Percentiles rank a stretch among this genome's conserved stretches.
Conservation (phyloP, 2,113 vertebrate species). For the Oncorhynchus gorbuscha region DNA sequence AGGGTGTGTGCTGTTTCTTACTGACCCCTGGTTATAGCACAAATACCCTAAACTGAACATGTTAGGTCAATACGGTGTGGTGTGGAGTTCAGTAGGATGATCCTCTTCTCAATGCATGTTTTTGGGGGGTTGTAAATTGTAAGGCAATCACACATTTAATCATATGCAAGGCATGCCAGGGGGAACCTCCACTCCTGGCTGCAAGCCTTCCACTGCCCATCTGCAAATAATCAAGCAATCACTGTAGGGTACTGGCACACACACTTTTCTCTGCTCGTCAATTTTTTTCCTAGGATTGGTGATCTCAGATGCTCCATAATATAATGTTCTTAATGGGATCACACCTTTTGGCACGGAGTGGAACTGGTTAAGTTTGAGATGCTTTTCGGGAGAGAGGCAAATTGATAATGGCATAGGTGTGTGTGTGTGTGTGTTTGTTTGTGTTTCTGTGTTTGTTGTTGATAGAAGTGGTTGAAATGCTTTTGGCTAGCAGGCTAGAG, state of each 20-base stretch:
- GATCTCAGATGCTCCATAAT: constrained; percentile 85
- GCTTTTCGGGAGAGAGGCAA: constrained; percentile 9
- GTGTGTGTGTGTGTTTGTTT: constrained; percentile 23
- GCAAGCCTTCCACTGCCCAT: constrained; percentile 82
- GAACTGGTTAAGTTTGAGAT: constrained; percentile 27
- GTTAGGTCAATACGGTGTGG: background rate
- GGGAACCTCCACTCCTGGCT: constrained; percentile 68
- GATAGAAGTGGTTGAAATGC: background rate
- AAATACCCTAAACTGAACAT: background rate
- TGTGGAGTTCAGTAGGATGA: constrained; percentile 27
- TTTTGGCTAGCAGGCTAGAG: background rate
- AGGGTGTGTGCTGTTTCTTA: constrained; percentile 2
- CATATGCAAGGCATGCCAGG: constrained; percentile 70
- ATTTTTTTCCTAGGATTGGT: constrained; percentile 77
- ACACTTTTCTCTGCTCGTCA: constrained; percentile 81
- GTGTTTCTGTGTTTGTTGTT: constrained; percentile 22
- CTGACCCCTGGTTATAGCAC: background rate
- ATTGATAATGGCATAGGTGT: background rate
- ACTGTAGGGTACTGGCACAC: constrained; percentile 87
- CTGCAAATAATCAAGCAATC: constrained; percentile 96
- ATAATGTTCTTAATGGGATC: constrained; percentile 84
- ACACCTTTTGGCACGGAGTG: constrained; percentile 63
- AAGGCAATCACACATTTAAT: constrained; percentile 74
- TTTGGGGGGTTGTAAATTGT: constrained; percentile 58
- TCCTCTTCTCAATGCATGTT: constrained; percentile 35